Evolutionary conservation across 2,797 vertebrate species (phyloP), one percentile per base, ranked within the genome.

Genomic region (Pogoniulus pusillus): DNA sequence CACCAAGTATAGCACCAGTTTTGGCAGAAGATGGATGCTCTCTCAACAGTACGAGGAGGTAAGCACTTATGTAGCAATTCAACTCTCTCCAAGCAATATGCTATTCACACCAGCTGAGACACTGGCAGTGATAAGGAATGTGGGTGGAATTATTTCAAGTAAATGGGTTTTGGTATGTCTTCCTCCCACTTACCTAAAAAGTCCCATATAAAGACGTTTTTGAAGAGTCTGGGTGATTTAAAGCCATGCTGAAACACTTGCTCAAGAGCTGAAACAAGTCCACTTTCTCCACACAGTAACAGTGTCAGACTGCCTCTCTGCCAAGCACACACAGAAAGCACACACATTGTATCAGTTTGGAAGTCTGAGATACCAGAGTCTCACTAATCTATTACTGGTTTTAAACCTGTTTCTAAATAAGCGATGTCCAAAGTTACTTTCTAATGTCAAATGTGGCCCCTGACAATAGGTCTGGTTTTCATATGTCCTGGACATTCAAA

Each of bases 151-250:
- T 22, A 24, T 24, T 86, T 79, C 18, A 18, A 86, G 80, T 10
- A 34, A 41, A 41, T 7, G 81, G 35, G 58, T 16, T 83, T 71
- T 54, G 35, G 3, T 34, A 32, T 9, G 17, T 23, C 58, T 70
- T 79, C 59, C 55, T 90, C 74, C 47, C 69, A 95, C 97, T 98
- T 98, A 99, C 99, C 99, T 95, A 99, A 97, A 91, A 99, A 99
- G 96, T 99, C 99, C 99, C 99, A 99, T 96, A 99, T 99, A 97
- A 99, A 99, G 96, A 99, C 98, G 7, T 99, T 99, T 97, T 99
- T 99, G 97, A 99, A 99, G 96, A 99, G 99, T 69, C 99, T 98
- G 0, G 99, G 99, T 7, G 99, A 99, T 96, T 99, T 99, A 97
- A 99, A 99, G 90, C 99, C 98, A 13, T 99, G 99, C 95, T 99